Evolutionary conservation across 2,113 vertebrate species (phyloP), one percentile per base, ranked within the genome.

Genomic region (Zeus faber): DNA sequence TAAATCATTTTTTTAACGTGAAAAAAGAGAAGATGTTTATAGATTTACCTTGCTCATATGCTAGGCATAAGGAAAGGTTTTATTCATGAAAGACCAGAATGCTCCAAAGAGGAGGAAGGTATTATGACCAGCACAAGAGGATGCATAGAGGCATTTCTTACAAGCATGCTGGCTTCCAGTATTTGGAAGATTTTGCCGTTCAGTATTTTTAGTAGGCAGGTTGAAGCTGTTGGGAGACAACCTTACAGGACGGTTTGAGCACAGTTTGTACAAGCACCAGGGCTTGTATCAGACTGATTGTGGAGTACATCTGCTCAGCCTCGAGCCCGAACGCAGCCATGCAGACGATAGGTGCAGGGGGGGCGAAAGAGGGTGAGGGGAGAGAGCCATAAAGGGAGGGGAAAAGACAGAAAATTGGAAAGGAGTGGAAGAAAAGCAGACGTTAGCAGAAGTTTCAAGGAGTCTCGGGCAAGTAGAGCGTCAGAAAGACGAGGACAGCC

Each of bases 281-380:
- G 41, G 22, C 33, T 41, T 17, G 22, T 26, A 46, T 33, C 8
- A 33, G 9, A 63, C 35, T 59, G 47, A 54, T 52, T 26, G 41
- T 60, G 50, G 26, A 27, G 47, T 66, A 50, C 69, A 79, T 76
- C 44, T 64, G 74, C 59, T 67, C 17, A 58, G 62, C 59, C 61
- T 29, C 29, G 17, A 58, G 80, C 46, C 25, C 49, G 14, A 24
- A 62, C 48, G 52, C 44, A 58, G 44, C 29, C 58, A 25, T 33
- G 58, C 61, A 74, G 58, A 69, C 45, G 51, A 67, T 22, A 56
- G 56, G 44, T 46, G 40, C 37, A 68, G 49, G 6, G 33, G 39
- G 35, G 24, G 21, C 3, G 11, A n/a, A 35, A 49, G 39, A 56
- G 20, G 35, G 21, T 37, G 18, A 26, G 5, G 21, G 39, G 22